A percentile compares a stretch with the other conserved stretches of the same genome.
Conservation (phyloP, 2,888 invertebrate genomes). For the Sphecodes monilicornis region DNA sequence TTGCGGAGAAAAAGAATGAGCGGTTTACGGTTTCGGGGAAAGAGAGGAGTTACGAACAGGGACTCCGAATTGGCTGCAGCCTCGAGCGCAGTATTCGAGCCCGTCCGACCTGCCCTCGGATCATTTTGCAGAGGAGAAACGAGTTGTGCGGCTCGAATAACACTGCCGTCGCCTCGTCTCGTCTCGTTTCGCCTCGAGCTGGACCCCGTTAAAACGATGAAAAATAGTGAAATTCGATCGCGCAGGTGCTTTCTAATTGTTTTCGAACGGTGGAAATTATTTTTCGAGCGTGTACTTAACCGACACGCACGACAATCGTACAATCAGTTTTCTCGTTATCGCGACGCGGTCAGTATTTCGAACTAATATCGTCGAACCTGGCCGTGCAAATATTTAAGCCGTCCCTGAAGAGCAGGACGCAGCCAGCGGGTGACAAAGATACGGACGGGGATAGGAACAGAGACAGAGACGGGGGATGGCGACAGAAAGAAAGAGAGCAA, state of each 20-base stretch:
- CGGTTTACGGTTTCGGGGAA: constrained; percentile 27
- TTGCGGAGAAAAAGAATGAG: not conserved
- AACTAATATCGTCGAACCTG: constrained; percentile 65
- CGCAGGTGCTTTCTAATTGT: not conserved
- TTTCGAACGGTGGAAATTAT: not conserved
- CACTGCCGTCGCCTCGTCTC: constrained; percentile 6
- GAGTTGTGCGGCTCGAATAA: constrained; percentile 32
- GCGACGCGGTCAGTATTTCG: constrained; percentile 56
- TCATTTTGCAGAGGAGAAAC: constrained; percentile 43
- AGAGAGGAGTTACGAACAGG: constrained; percentile 28
- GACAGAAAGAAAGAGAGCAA: constrained; percentile 2
- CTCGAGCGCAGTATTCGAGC: not conserved
- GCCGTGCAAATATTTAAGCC: constrained; percentile 72
- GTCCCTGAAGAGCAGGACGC: constrained; percentile 60
- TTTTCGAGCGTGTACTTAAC: not conserved
- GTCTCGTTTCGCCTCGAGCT: not conserved
- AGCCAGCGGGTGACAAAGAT: not conserved
- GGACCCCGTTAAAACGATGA: not conserved
- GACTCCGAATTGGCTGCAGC: constrained; percentile 2
- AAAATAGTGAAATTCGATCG: constrained; percentile 16
- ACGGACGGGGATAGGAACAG: not conserved
- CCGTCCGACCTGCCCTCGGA: constrained; percentile 16
- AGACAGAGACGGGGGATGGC: constrained; percentile 22
- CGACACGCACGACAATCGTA: constrained; percentile 9
- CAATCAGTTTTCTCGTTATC: constrained; percentile 69